Conservation (phyloP, 2,113 vertebrate species). For the Corydoras sp. region DNA sequence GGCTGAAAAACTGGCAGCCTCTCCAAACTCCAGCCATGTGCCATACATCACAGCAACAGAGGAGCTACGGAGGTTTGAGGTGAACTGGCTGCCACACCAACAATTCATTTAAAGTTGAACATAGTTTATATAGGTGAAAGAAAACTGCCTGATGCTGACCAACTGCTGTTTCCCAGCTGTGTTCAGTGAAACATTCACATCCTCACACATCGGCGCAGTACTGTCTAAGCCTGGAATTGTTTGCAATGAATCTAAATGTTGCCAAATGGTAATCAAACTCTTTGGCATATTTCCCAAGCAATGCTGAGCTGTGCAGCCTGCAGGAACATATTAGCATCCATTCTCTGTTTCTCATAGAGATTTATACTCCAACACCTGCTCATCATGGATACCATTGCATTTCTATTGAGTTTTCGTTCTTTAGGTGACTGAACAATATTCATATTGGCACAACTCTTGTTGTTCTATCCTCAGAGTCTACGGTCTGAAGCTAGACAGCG, state of each 20-base stretch:
- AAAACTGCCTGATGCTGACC: not conserved
- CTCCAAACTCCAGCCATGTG: constrained; percentile 41
- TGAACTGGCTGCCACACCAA: constrained; percentile 32
- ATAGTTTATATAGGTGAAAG: not conserved
- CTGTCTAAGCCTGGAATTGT: constrained; percentile 5
- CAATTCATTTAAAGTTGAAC: not conserved
- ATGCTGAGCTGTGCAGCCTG: not conserved
- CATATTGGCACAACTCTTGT: not conserved
- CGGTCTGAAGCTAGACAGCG: constrained; percentile 50
- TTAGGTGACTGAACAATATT: not conserved
- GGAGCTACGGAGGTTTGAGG: constrained; percentile 63
- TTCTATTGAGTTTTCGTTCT: not conserved
- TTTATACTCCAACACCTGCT: not conserved
- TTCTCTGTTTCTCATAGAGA: no score
- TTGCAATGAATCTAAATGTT: constrained; percentile 16
- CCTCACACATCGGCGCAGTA: constrained; percentile 2
- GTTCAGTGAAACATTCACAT: constrained; percentile 13
- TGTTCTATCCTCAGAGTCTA: constrained; percentile 51
- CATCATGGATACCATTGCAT: no score
- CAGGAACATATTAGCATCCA: not conserved
- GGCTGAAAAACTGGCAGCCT: constrained; percentile 49
- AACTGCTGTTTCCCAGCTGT: constrained; percentile 15
- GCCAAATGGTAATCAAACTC: constrained; percentile 29
- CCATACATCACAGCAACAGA: constrained; percentile 54
- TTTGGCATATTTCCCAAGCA: constrained; percentile 8